Evolutionary conservation across 2,888 invertebrate species (phyloP), one percentile per base, ranked within the genome.

Genomic region (Meandrusa payeni): DNA sequence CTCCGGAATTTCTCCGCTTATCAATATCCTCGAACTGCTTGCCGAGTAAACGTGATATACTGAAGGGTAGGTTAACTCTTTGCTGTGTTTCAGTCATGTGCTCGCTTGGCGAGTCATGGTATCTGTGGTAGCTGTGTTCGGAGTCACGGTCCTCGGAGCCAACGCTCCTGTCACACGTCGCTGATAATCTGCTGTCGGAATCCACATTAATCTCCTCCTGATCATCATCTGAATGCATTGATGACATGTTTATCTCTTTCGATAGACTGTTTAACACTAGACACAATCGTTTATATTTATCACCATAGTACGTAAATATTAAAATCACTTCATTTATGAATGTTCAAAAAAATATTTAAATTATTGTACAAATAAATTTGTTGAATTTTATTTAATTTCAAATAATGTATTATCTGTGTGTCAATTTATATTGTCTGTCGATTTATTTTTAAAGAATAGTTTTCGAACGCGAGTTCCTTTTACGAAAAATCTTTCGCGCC

Each of bases 1-100:
- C 88, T 13, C 88, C 69, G 0, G 88, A 88, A 69, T 85, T 75
- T 51, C 88, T 67, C 42, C 88, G 75, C 51, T 88, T 87, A 22
- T 89, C 89, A 61, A 90, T 88, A 37, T 92, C 91, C 54, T 92
- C 93, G 57, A 92, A 92, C 53, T 92, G 93, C 76, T 93, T 93
- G n/a, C 93, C 93, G 64, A 94, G 81, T 61, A 95, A 88, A 63
- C 94, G 90, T 20, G 94, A 94, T 89, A 95, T 95, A 77, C 94
- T 94, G 83, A 95, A 95, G 44, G 94, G 93, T 56, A 95, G 66
- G 26, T 90, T 89, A 29, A 90, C 89, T 61, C 89, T 89, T 49
- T 71, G 90, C 59, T 76, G 89, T 9, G 85, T 87, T 57, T 65
- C 87, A 47, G 71, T 88, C 72, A 86, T 85, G 47, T 89, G 89